phyloP scores from a whole-genome alignment of 2,888 invertebrate genomes.

The Oscheius sp. region DNA sequence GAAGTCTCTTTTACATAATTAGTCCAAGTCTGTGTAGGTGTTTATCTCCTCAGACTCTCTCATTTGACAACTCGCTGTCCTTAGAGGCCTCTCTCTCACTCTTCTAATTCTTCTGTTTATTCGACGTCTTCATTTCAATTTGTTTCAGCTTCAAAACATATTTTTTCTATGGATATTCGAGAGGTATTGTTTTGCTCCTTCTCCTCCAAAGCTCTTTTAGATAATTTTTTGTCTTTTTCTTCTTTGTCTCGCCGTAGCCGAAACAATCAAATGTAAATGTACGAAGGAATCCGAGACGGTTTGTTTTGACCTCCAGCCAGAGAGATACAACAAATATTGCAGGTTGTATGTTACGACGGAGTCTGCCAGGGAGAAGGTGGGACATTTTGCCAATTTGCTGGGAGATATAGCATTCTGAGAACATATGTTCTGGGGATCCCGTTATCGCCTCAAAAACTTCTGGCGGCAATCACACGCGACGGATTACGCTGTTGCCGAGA shows the following conservation, averaged over 20 bases:
- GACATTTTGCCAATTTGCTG: constrained; percentile 37
- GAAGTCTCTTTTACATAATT: not conserved
- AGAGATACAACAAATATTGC: no score
- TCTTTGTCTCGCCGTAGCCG: constrained; percentile 19
- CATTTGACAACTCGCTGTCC: not conserved
- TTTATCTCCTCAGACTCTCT: not conserved
- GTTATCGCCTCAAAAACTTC: constrained; percentile 7
- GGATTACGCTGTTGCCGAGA: no score
- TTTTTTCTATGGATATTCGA: constrained; percentile 4
- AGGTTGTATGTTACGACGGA: constrained; percentile 50
- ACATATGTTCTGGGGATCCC: constrained; percentile 5
- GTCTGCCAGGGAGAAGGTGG: constrained; percentile 55
- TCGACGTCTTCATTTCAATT: not conserved
- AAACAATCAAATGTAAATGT: constrained; percentile 53
- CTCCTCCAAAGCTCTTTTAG: constrained; percentile 13
- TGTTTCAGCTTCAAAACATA: not conserved
- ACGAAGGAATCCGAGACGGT: constrained; percentile 60
- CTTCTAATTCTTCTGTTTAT: not conserved
- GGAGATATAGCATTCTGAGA: not conserved
- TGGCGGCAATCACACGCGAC: constrained; percentile 2
- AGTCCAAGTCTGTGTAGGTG: not conserved
- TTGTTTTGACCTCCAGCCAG: no score
- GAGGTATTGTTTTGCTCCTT: constrained; percentile 3
- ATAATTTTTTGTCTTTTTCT: constrained; percentile 23
- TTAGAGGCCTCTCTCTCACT: no score